Base-by-base conservation (phyloP, 1,140 invertebrate genomes). In the Bombus impatiens region DNA sequence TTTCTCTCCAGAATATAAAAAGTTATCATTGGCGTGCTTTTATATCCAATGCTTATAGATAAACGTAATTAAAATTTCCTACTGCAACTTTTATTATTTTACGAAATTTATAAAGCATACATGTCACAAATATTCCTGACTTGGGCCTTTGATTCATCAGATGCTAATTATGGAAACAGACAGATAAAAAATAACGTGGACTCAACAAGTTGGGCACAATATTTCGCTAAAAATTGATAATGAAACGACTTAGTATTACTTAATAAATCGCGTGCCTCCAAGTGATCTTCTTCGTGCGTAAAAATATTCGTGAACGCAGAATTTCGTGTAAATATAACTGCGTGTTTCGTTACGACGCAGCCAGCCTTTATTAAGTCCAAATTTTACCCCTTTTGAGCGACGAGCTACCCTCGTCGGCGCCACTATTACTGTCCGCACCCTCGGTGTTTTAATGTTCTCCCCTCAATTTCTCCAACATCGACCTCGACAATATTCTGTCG, bases 371-470 rank as follows among this genome's bases (percentile, higher is more conserved):
- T 90, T 90, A 90, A 90, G 89, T 90, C 86, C 87, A 86, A 87
- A 90, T 89, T 90, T 89, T 90, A 90, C 89, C 89, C 89, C 89
- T 90, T 90, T 90, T 78, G 77, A 86, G 68, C 88, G 86, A 83
- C 79, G 82, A 87, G 79, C 82, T 87, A 80, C 89, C 91, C 91
- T 88, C 80, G 87, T 75, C 89, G 87, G 92, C 91, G 90, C 91
- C 90, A 90, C 88, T 93, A 91, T 88, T 82, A 90, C 89, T 91
- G 91, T 91, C 91, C 89, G 91, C 90, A 93, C 92, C 91, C 92
- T 93, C 89, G 78, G 87, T 89, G 89, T 90, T 93, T 93, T 92
- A 88, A 93, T 90, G 84, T 81, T 92, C 87, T 90, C 91, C 90
- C 92, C 90, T 93, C 88, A 81, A 92, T 90, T 92, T 92, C 88